These are phyloP conservation scores for Pemphigus obesinymphae DNA, from an alignment of 1,140 invertebrate species.

Conservation along the genomic window DNA sequence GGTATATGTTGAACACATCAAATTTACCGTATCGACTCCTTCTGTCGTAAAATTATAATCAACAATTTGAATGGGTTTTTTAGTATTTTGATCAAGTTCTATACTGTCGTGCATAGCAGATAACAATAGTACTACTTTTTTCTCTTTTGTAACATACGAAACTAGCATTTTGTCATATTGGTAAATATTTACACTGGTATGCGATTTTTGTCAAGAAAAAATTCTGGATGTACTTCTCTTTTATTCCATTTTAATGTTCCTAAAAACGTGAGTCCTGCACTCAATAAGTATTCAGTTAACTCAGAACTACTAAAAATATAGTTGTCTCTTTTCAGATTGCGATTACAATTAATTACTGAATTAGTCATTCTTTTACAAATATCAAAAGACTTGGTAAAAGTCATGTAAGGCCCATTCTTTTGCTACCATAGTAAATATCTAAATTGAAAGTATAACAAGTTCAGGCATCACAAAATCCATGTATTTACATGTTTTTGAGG, in stretches of 20 bases:
- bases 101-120: not conserved
- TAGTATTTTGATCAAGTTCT: not conserved
- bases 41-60: not conserved
- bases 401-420: too few species aligned
- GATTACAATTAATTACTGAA: constrained; percentile 45
- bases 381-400: too few species aligned
- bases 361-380: constrained; percentile 45
- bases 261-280: constrained; percentile 24
- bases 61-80: not conserved
- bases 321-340: constrained; percentile 50
- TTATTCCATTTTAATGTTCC: not conserved
- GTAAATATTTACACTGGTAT: not conserved
- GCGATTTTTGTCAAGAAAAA: not conserved
- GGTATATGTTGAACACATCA: not conserved
- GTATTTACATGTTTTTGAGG: too few species aligned
- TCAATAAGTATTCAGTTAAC: constrained; percentile 48
- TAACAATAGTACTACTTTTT: not conserved
- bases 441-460: too few species aligned
- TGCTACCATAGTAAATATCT: too few species aligned
- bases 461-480: too few species aligned
- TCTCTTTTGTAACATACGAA: constrained; percentile 18
- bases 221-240: not conserved
- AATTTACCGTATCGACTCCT: not conserved
- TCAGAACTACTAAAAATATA: constrained; percentile 49
- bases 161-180: not conserved